These are phyloP conservation scores for Scolopax bukidnonensis DNA, from an alignment of 2,797 vertebrate genomes.

Conservation along the genomic window DNA sequence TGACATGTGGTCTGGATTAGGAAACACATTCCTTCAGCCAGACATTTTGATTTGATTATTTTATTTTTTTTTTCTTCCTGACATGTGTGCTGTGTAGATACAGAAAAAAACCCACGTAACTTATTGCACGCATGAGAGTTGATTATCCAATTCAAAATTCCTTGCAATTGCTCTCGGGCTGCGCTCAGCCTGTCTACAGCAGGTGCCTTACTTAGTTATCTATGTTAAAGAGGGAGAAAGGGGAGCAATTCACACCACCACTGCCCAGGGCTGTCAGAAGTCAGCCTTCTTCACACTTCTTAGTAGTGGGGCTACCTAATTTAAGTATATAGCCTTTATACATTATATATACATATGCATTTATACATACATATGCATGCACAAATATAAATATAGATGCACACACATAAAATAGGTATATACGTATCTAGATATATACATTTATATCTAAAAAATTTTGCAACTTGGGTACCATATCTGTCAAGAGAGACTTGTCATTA, in stretches of 20 bases:
- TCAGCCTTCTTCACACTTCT: not conserved
- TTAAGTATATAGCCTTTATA: not conserved
- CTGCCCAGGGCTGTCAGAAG: not conserved
- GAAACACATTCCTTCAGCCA: not conserved
- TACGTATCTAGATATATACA: no score
- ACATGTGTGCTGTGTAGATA: constrained; percentile 8
- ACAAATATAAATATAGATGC: not conserved
- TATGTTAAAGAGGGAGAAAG: not conserved
- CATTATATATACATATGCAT: not conserved
- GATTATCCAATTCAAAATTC: constrained; percentile 1
- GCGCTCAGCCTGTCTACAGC: not conserved
- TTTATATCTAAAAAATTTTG: not conserved
- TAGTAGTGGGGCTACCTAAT: not conserved
- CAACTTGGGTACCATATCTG: not conserved
- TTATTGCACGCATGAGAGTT: not conserved
- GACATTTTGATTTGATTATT: not conserved
- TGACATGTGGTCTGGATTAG: not conserved
- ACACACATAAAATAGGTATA: not conserved
- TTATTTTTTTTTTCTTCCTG: not conserved
- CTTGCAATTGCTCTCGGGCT: not conserved
- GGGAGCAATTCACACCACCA: not conserved
- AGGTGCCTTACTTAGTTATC: not conserved
- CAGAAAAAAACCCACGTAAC: not conserved
- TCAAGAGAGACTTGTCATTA: not conserved
- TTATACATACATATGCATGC: not conserved